Percentiles rank a stretch among this genome's conserved stretches.
Evolutionary conservation across 2,797 vertebrate species (phyloP).

Genomic region (Melanotaenia boesemani): DNA sequence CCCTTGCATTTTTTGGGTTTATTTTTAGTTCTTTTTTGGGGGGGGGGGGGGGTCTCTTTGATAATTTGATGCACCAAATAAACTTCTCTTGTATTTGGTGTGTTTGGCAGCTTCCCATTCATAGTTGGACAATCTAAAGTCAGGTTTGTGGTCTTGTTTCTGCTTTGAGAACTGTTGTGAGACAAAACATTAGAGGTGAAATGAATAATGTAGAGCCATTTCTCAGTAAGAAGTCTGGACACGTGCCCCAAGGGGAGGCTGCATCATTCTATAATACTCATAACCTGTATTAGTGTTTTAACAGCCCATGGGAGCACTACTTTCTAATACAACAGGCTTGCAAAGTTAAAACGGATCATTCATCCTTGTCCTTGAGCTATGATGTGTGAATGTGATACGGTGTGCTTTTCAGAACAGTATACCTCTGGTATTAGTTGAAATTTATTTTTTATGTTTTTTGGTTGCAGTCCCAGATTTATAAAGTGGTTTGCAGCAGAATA

Average conservation of each 20-base stretch:
- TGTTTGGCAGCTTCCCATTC: conserved; percentile 34
- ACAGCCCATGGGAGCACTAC: conserved; percentile 36
- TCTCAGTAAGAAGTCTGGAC: conserved; percentile 63
- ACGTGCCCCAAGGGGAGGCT: conserved; percentile 51
- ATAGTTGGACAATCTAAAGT: conserved; percentile 26
- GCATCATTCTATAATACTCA: conserved; percentile 55
- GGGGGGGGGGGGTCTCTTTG: too few species aligned
- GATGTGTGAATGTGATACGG: conserved; percentile 42
- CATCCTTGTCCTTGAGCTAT: conserved; percentile 42
- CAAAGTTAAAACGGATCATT: conserved; percentile 47
- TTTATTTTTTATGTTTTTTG: conserved; percentile 40
- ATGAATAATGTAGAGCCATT: conserved; percentile 72
- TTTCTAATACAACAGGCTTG: conserved; percentile 45
- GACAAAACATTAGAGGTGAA: conserved; percentile 68
- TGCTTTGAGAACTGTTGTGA: conserved; percentile 53
- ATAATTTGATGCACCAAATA: too few species aligned
- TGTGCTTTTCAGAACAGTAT: conserved; percentile 28
- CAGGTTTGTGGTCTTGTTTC: conserved; percentile 29
- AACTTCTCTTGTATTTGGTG: conserved; percentile 23
- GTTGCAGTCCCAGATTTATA: conserved; percentile 30
- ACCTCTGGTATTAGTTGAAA: conserved; percentile 35
- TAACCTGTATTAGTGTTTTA: conserved; percentile 69
- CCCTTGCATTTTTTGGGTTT: too few species aligned
- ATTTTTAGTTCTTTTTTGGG: conserved; percentile 1
- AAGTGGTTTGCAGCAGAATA: conserved; percentile 37